phyloP scores from a whole-genome alignment of 2,113 vertebrate species.

The Syngnathus scovelli region DNA sequence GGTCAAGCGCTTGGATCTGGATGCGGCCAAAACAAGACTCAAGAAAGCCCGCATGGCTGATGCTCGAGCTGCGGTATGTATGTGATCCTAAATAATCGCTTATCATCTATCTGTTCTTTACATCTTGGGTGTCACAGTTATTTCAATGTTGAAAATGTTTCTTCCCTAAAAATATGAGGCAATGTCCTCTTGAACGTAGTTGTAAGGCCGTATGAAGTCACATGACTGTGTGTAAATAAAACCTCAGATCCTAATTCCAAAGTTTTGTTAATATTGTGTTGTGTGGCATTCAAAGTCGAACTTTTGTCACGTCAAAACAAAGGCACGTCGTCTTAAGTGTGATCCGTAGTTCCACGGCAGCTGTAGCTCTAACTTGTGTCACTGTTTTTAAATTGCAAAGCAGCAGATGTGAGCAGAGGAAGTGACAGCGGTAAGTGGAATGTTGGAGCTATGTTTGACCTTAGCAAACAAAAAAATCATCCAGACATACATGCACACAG shows the following conservation, averaged over 20 bases:
- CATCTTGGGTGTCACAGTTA: neutral
- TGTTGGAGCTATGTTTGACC: conserved; percentile 55
- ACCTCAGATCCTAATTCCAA: too few species aligned
- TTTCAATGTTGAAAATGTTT: neutral
- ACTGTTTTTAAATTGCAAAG: conserved; percentile 80
- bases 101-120: neutral
- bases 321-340: conserved; percentile 4
- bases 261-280: too few species aligned
- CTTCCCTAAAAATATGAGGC: conserved; percentile 6
- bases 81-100: neutral
- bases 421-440: conserved; percentile 92
- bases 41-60: conserved; percentile 94
- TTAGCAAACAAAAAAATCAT: conserved; percentile 9
- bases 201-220: conserved; percentile 17
- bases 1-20: conserved; percentile 93
- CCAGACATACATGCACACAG: conserved; percentile 11
- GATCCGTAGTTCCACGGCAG: conserved; percentile 36
- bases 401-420: conserved; percentile 93
- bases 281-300: too few species aligned
- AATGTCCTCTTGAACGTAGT: neutral
- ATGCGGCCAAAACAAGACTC: conserved; percentile 92
- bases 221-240: conserved; percentile 10
- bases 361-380: conserved; percentile 61
- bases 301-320: conserved; percentile 5
- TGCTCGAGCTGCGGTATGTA: conserved; percentile 84